Evolutionary conservation across 2,888 invertebrate species (phyloP).

Genomic region (Chromoteleia sp.): DNA sequence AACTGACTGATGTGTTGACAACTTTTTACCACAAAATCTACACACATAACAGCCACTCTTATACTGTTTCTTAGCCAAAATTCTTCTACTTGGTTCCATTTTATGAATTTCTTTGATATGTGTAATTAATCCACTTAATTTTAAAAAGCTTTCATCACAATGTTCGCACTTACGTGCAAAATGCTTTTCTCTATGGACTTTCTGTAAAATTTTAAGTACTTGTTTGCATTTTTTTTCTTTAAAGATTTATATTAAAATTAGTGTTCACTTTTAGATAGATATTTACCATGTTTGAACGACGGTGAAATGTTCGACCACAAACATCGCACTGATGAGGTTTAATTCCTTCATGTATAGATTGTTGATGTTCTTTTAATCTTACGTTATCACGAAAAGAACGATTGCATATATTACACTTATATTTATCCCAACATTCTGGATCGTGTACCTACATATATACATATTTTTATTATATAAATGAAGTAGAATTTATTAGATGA

Average conservation of each 20-base stretch:
- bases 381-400: constrained; percentile 75
- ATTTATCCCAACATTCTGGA: constrained; percentile 74
- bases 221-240: no score
- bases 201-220: constrained; percentile 55
- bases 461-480: no score
- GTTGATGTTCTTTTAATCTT: constrained; percentile 74
- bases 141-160: constrained; percentile 70
- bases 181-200: constrained; percentile 72
- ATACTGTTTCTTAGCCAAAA: constrained; percentile 62
- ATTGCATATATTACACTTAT: constrained; percentile 72
- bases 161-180: constrained; percentile 73
- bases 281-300: constrained; percentile 74
- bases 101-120: constrained; percentile 70
- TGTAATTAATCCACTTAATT: constrained; percentile 58
- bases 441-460: constrained; percentile 75
- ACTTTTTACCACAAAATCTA: constrained; percentile 73
- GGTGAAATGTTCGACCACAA: constrained; percentile 75
- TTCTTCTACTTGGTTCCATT: constrained; percentile 66
- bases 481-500: no score
- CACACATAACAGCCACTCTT: constrained; percentile 71
- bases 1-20: constrained; percentile 73
- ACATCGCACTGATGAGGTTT: constrained; percentile 76
- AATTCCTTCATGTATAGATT: constrained; percentile 74
- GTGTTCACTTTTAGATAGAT: no score
- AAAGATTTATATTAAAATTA: no score